phyloP scores from a whole-genome alignment of 2,888 invertebrate species.

The Lasioglossum morio region DNA sequence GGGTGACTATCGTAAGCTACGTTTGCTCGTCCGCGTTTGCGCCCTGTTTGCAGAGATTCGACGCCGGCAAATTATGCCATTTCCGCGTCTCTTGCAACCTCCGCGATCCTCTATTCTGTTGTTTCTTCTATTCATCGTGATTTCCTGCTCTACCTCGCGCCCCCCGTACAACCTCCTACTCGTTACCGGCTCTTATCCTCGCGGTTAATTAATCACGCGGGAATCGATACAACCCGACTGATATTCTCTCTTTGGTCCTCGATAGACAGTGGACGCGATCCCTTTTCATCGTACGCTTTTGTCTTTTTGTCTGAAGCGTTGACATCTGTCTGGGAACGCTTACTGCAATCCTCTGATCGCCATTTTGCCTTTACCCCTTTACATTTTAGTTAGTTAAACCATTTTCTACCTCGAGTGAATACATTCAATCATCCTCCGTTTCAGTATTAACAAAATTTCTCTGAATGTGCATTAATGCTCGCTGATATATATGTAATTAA shows the following conservation, averaged over 20 bases:
- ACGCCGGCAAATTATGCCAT: constrained; percentile 46
- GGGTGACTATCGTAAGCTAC: constrained; percentile 33
- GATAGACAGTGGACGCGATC: neutral
- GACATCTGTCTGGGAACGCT: neutral
- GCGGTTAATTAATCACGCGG: constrained; percentile 19
- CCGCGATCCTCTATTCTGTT: neutral
- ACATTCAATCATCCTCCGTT: neutral
- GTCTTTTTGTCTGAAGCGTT: neutral
- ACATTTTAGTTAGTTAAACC: neutral
- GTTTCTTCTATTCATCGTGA: constrained; percentile 15
- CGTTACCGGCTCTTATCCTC: constrained; percentile 7
- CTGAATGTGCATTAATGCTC: too few species aligned
- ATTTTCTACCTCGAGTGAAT: too few species aligned
- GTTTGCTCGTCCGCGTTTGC: constrained; percentile 38
- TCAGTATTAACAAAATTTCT: neutral
- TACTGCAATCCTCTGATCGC: neutral
- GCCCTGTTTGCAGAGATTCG: constrained; percentile 31
- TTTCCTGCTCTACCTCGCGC: neutral
- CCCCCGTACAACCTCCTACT: neutral
- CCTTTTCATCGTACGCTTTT: neutral
- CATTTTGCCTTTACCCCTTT: neutral
- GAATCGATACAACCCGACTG: constrained; percentile 5
- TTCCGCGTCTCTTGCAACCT: constrained; percentile 23
- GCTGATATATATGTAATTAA: too few species aligned
- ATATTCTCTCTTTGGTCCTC: neutral